Evolutionary conservation across 2,888 invertebrate genomes (phyloP), one percentile per base, ranked within the genome.

Genomic region (Limenitis camilla): DNA sequence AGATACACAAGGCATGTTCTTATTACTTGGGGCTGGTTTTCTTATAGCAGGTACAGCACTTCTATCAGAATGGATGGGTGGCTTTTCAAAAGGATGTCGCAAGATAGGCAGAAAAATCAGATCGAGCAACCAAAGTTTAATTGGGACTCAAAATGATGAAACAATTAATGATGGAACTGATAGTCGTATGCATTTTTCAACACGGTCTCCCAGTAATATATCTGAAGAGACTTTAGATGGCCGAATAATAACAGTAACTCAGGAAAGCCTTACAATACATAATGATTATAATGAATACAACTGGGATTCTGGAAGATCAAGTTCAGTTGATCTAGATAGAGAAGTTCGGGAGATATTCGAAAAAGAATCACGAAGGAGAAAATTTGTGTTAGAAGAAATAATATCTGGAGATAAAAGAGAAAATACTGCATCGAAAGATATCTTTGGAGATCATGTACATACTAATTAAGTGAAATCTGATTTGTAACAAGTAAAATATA

Each of bases 1-100:
- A 65, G 95, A 95, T 58, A 94, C 93, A 0, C 93, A 94, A 77
- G 95, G 95, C 7, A 94, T 94, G 93, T 94, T 94, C 67, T 75
- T 94, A 4, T 82, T 95, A 1, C 81, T 94, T 60, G 92, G 87
- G 5, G 89, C 91, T 39, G 95, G 95, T 0, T 92, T 92, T 67
- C 67, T 92, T 0, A 68, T 92, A 29, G 94, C 91, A 5, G 89
- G 86, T 0, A 78, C 90, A 4, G 90, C 91, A 4, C 76, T 94
- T 7, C 62, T 91, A 9, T 91, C 92, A 0, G 94, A 94, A 81
- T 91, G 91, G 81, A 89, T 93, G 66, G 92, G 92, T 19, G 92
- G 93, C 2, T 91, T 92, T 55, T 83, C 91, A 0, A 90, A 88
- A 64, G 88, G 88, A 63, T 92, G 92, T 61, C 54, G 60, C 5